Conservation (phyloP, 2,888 invertebrate species). For the Liopterus haemorrhoidalis region DNA sequence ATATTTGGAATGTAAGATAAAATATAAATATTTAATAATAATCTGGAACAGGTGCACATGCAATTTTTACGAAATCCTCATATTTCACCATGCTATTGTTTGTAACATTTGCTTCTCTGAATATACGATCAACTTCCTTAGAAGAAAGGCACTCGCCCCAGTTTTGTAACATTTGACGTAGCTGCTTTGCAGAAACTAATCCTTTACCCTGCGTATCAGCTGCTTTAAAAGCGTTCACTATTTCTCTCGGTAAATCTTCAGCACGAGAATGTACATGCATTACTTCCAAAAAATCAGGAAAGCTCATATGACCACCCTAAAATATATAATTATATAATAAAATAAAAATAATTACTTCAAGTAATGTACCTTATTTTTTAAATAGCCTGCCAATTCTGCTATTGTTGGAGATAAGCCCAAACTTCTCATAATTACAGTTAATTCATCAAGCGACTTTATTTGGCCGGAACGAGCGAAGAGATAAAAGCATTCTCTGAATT, state of each 20-base stretch:
- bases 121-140: constrained; percentile 80
- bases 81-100: constrained; percentile 77
- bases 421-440: constrained; percentile 91
- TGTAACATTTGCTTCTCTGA: constrained; percentile 82
- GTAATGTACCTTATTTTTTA: constrained; percentile 56
- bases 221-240: constrained; percentile 84
- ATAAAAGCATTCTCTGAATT: constrained; percentile 95
- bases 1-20: constrained; percentile 11
- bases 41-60: constrained; percentile 88
- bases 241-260: constrained; percentile 77
- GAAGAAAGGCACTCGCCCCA: constrained; percentile 86
- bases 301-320: constrained; percentile 82
- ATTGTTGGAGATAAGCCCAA: constrained; percentile 91
- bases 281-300: constrained; percentile 91
- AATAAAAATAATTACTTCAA: constrained; percentile 6
- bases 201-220: constrained; percentile 71
- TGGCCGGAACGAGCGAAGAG: constrained; percentile 85
- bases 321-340: constrained; percentile 26
- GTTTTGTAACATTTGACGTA: constrained; percentile 77
- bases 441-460: constrained; percentile 81
- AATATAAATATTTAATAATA: constrained; percentile 60
- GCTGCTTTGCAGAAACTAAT: constrained; percentile 71
- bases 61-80: constrained; percentile 86
- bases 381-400: constrained; percentile 78
- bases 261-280: constrained; percentile 87